Evolutionary conservation across 2,113 vertebrate genomes (phyloP).

Genomic region (Pterocles burchelli): DNA sequence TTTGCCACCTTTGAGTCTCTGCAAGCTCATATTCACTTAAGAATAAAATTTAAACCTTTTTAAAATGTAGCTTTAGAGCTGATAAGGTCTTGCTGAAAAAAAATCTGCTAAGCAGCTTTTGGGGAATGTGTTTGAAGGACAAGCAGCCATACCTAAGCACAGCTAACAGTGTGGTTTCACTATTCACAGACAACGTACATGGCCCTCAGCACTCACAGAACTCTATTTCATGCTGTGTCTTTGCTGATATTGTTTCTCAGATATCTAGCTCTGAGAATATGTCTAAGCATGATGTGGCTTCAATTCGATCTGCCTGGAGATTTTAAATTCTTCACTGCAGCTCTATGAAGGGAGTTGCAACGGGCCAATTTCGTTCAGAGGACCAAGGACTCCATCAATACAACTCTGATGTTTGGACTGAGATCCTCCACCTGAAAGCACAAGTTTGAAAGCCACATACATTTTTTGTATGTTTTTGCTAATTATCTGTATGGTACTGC

Average conservation of each 20-base stretch:
- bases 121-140: background rate
- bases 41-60: background rate
- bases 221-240: background rate
- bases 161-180: background rate
- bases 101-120: background rate
- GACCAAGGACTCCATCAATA: background rate
- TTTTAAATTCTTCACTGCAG: background rate
- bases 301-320: background rate
- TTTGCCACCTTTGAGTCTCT: background rate
- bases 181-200: rapidly evolving
- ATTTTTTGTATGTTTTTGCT: background rate
- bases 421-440: background rate
- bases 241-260: background rate
- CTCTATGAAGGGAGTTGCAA: background rate
- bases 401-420: background rate
- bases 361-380: background rate
- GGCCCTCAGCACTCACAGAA: rapidly evolving
- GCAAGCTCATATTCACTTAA: background rate
- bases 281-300: background rate
- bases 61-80: background rate
- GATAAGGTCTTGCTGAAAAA: background rate
- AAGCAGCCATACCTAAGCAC: background rate
- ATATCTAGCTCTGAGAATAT: background rate
- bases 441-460: background rate
- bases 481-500: background rate